Evolutionary conservation across 2,888 invertebrate genomes (phyloP).

Genomic region (Noctua janthe): DNA sequence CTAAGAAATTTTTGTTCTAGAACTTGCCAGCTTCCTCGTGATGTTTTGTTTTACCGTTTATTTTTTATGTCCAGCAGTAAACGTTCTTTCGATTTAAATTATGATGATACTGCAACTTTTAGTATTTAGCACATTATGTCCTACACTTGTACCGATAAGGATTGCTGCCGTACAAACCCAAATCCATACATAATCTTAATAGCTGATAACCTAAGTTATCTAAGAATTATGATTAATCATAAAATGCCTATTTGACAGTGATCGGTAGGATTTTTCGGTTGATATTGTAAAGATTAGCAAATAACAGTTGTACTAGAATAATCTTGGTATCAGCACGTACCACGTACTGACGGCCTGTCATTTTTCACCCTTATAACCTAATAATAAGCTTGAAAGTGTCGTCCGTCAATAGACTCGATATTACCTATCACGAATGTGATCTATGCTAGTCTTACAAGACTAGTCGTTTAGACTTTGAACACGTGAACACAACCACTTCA

Average conservation of each 20-base stretch:
- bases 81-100: too few relatives aligned
- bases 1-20: too few relatives aligned
- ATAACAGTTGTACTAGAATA: constrained; percentile 12
- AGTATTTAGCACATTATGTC: too few relatives aligned
- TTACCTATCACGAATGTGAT: neutral
- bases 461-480: too few relatives aligned
- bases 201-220: constrained; percentile 23
- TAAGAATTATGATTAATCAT: neutral
- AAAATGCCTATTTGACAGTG: neutral
- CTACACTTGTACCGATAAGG: neutral
- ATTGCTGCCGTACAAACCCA: constrained; percentile 23
- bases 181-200: constrained; percentile 12
- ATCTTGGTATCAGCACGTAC: constrained; percentile 1
- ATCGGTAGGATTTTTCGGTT: neutral
- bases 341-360: too few relatives aligned
- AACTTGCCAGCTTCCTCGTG: too few relatives aligned
- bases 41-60: too few relatives aligned
- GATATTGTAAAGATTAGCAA: constrained; percentile 12
- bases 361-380: too few relatives aligned
- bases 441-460: neutral
- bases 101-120: too few relatives aligned
- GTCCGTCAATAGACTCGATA: too few relatives aligned
- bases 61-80: too few relatives aligned
- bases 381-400: too few relatives aligned
- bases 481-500: neutral